Percentiles rank a stretch among this genome's conserved stretches.
Conservation (phyloP, 2,888 invertebrate species). For the Entomobrya multifasciata region DNA sequence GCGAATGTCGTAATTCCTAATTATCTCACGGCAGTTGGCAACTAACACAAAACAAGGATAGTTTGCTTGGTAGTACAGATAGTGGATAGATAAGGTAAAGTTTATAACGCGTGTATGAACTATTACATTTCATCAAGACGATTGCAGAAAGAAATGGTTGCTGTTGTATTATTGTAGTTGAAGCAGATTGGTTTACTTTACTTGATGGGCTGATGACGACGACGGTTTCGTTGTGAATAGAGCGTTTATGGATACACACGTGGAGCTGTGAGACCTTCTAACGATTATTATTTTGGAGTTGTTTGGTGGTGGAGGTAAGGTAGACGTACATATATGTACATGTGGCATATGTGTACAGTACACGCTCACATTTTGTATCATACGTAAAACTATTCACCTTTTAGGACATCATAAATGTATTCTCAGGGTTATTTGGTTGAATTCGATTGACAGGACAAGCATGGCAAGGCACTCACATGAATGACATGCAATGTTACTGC, state of each 20-base stretch:
- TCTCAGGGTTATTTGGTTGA: constrained; percentile 47
- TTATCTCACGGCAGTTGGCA: constrained; percentile 71
- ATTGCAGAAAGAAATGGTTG: constrained; percentile 9
- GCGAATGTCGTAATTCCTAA: constrained; percentile 66
- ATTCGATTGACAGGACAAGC: constrained; percentile 34
- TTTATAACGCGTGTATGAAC: constrained; percentile 19
- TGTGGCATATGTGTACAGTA: not conserved
- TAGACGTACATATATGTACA: not conserved
- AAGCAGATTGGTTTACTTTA: not conserved
- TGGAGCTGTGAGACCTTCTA: constrained; percentile 60
- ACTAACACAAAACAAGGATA: constrained; percentile 18
- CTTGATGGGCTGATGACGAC: constrained; percentile 1
- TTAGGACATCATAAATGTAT: constrained; percentile 20
- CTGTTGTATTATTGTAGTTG: not conserved
- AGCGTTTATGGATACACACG: constrained; percentile 47
- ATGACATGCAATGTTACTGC: constrained; percentile 4
- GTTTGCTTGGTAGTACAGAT: not conserved
- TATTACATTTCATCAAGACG: constrained; percentile 9
- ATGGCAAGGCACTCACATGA: not conserved
- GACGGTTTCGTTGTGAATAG: constrained; percentile 15
- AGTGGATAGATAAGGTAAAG: constrained; percentile 1
- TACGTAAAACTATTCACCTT: not conserved
- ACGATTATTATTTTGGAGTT: constrained; percentile 39
- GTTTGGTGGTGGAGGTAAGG: constrained; percentile 24
- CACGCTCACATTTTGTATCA: not conserved